phyloP scores from a whole-genome alignment of 2,113 vertebrate genomes.

The Seriola dumerili region DNA sequence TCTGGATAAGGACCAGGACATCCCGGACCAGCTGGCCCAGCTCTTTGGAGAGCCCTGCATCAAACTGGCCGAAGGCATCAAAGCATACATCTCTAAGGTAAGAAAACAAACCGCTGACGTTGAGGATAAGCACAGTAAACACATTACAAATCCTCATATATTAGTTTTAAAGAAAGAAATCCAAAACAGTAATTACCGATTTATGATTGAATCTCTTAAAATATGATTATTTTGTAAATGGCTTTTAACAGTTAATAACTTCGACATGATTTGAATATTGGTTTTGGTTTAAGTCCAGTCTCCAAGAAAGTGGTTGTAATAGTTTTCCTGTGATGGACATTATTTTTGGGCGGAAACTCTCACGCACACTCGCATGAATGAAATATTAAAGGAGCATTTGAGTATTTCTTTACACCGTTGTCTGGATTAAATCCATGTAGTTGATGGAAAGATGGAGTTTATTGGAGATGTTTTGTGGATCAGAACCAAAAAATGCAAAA shows the following conservation, averaged over 20 bases:
- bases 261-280: too few species aligned
- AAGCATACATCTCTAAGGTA: conserved; percentile 89
- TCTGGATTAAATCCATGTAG: neutral
- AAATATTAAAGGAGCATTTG: neutral
- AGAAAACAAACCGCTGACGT: conserved; percentile 28
- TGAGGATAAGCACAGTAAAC: neutral
- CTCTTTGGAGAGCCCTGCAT: conserved; percentile 88
- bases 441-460: too few species aligned
- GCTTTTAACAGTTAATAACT: neutral
- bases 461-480: too few species aligned
- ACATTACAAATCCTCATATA: neutral
- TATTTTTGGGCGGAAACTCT: neutral
- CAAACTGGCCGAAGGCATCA: conserved; percentile 89
- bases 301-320: neutral
- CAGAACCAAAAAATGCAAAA: too few species aligned
- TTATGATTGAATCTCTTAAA: neutral
- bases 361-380: neutral
- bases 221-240: neutral
- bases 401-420: too few species aligned
- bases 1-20: conserved; percentile 85
- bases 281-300: neutral
- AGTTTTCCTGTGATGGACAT: neutral
- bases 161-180: neutral
- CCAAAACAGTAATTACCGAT: neutral
- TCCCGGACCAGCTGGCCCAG: conserved; percentile 86